Percentiles rank a stretch among this genome's conserved stretches.
Evolutionary conservation across 1,140 invertebrate genomes (phyloP).

Genomic region (Acromyrmex heyeri): DNA sequence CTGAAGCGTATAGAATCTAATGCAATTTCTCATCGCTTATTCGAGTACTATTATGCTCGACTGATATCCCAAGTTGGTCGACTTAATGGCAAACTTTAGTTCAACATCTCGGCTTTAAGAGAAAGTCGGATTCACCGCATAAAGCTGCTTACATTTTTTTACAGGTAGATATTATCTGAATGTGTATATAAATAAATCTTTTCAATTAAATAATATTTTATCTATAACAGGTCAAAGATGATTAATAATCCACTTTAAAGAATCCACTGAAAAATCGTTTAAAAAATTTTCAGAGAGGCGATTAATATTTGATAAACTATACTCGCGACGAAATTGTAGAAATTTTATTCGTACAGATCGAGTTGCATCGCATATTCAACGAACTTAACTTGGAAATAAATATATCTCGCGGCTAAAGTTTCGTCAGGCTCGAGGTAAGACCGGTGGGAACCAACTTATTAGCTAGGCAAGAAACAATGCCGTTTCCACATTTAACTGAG

Average conservation of each 20-base stretch:
- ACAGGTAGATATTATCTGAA: neutral
- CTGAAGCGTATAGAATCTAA: conserved; percentile 2
- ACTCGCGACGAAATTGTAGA: neutral
- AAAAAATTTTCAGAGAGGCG: neutral
- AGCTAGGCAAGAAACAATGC: conserved; percentile 57
- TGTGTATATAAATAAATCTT: neutral
- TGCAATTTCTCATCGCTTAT: conserved; percentile 6
- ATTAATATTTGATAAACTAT: conserved; percentile 10
- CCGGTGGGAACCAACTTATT: conserved; percentile 43
- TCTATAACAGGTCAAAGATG: neutral
- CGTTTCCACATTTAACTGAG: conserved; percentile 37
- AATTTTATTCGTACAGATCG: conserved; percentile 14
- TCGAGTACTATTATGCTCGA: neutral
- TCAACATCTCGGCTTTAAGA: conserved; percentile 9
- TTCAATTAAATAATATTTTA: conserved; percentile 17
- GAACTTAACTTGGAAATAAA: conserved; percentile 34
- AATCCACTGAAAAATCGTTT: neutral
- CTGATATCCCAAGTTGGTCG: conserved; percentile 20
- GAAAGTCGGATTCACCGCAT: conserved; percentile 9
- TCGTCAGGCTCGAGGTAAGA: conserved; percentile 6
- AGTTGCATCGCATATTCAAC: neutral
- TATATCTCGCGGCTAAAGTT: conserved; percentile 27
- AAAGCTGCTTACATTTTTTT: conserved; percentile 28
- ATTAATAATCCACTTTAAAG: too few species aligned
- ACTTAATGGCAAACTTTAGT: conserved; percentile 33